A percentile compares a stretch with the other conserved stretches of the same genome.
phyloP scores from a whole-genome alignment of 2,888 invertebrate species.

The Frankliniella intonsa region DNA sequence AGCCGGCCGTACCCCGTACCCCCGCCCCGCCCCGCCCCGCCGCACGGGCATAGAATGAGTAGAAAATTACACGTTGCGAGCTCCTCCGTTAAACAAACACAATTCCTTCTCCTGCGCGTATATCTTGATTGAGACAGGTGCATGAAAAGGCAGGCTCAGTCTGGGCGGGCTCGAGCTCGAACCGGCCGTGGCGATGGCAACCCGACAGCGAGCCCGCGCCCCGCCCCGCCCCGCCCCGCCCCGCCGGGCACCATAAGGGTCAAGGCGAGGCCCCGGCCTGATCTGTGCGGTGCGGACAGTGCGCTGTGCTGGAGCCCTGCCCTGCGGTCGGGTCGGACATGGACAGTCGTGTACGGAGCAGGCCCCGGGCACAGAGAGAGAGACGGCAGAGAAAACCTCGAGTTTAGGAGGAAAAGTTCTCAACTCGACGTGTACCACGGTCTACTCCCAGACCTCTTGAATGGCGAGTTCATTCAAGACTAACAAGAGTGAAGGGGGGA shows the following conservation, averaged over 20 bases:
- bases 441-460: too few relatives aligned
- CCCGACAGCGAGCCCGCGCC: not conserved
- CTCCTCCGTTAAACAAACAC: constrained; percentile 17
- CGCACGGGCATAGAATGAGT: not conserved
- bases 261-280: too few relatives aligned
- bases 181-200: not conserved
- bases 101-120: constrained; percentile 4
- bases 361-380: too few relatives aligned
- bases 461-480: too few relatives aligned
- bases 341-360: too few relatives aligned
- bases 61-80: constrained; percentile 24
- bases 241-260: not conserved
- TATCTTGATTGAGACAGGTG: constrained; percentile 24
- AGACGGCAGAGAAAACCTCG: too few relatives aligned
- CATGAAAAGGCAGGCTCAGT: not conserved
- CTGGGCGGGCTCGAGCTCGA: too few relatives aligned
- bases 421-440: too few relatives aligned
- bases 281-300: too few relatives aligned
- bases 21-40: not conserved
- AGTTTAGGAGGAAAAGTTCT: too few relatives aligned
- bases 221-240: not conserved
- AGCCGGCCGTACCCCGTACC: not conserved
- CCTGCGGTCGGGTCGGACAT: too few relatives aligned
- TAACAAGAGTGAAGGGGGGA: not conserved
- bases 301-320: too few relatives aligned